Evolutionary conservation across 2,797 vertebrate species (phyloP).

Genomic region (Galagoides demidoff): DNA sequence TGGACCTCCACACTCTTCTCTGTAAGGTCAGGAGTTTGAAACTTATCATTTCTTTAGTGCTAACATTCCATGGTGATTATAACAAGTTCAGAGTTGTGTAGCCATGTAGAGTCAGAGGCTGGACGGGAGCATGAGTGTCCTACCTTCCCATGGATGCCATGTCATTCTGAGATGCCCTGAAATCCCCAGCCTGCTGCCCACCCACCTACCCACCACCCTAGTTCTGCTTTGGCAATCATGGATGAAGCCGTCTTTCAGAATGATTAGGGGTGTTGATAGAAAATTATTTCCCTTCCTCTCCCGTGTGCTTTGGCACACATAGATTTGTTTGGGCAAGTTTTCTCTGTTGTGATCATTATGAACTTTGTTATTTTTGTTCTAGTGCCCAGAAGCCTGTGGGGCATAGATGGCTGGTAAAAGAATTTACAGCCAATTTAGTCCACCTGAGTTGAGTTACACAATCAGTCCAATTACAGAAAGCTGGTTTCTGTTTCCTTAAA

Average conservation of each 20-base stretch:
- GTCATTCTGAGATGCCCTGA: not conserved
- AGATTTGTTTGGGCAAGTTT: conserved; percentile 74
- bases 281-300: conserved; percentile 61
- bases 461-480: conserved; percentile 51
- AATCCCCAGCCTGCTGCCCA: not conserved
- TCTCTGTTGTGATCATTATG: conserved; percentile 72
- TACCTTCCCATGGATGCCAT: not conserved
- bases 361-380: conserved; percentile 75
- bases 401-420: conserved; percentile 65
- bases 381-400: conserved; percentile 71
- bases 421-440: conserved; percentile 70
- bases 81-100: not conserved
- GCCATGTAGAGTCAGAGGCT: not conserved
- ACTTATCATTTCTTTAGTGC: not conserved
- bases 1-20: not conserved
- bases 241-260: conserved; percentile 35
- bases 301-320: conserved; percentile 56
- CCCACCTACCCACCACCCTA: not conserved
- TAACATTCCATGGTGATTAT: not conserved
- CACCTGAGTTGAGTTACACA: conserved; percentile 69
- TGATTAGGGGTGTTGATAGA: conserved; percentile 61
- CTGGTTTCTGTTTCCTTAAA: conserved; percentile 49
- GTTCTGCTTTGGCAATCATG: conserved; percentile 41
- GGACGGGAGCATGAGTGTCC: not conserved
- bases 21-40: not conserved